Evolutionary conservation across 2,888 invertebrate genomes (phyloP).

Genomic region (Ochropacha duplaris): DNA sequence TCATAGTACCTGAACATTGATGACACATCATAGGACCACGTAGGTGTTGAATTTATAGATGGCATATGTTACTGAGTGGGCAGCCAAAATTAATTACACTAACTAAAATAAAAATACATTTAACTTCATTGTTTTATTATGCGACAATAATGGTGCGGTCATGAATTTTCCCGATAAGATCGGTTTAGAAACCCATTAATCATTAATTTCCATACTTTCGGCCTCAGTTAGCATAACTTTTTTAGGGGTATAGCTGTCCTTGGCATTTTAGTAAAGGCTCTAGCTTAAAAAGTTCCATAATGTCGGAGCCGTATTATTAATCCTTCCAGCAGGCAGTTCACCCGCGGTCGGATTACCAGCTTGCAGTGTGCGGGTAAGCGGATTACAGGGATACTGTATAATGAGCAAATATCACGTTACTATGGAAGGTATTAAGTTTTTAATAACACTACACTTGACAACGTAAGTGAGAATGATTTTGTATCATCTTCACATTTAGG

Average conservation of each 20-base stretch:
- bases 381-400: slow-evolving; percentile 24
- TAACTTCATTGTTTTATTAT: not conserved
- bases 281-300: not conserved
- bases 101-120: not conserved
- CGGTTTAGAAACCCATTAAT: not conserved
- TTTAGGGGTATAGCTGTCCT: not conserved
- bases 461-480: not conserved
- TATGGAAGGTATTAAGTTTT: not conserved
- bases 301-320: not conserved
- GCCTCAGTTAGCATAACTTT: not conserved
- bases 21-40: not conserved
- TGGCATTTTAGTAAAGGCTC: not conserved
- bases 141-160: not conserved
- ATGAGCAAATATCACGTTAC: slow-evolving; percentile 19
- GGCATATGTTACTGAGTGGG: slow-evolving; percentile 10
- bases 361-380: slow-evolving; percentile 24
- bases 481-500: not conserved
- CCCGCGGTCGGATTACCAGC: slow-evolving; percentile 17
- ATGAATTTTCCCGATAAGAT: not conserved
- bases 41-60: slow-evolving; percentile 3
- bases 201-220: not conserved
- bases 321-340: not conserved
- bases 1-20: slow-evolving; percentile 4
- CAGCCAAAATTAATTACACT: slow-evolving; percentile 16
- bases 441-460: not conserved